Evolutionary conservation across 2,797 vertebrate species (phyloP).

Genomic region (Masticophis lateralis): DNA sequence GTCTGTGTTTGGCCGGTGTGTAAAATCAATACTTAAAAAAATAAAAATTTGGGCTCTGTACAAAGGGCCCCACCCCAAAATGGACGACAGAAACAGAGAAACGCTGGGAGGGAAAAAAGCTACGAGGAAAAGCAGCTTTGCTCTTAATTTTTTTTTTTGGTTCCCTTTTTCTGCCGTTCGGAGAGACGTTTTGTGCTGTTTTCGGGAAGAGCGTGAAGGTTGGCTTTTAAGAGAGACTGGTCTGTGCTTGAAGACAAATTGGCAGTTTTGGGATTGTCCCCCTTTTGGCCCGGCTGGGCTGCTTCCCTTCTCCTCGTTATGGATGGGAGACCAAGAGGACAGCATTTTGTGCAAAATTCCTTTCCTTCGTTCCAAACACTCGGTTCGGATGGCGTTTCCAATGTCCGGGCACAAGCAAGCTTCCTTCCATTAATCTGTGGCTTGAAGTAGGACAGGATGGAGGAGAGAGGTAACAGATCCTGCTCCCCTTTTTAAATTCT

Average conservation of each 20-base stretch:
- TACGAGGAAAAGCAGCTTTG: not conserved
- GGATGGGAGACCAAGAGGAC: not conserved
- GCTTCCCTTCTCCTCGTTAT: accelerated
- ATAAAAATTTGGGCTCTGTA: slow-evolving; percentile 1
- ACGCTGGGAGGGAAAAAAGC: no score
- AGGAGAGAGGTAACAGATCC: not conserved
- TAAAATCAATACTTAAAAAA: slow-evolving; percentile 1
- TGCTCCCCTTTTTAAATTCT: not conserved
- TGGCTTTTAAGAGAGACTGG: not conserved
- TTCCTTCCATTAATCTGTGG: not conserved
- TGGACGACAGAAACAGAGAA: not conserved
- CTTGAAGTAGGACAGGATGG: no score
- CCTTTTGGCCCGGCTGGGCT: not conserved
- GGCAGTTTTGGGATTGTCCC: not conserved
- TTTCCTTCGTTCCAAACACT: not conserved
- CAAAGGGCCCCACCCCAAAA: not conserved
- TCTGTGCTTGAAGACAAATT: slow-evolving; percentile 12
- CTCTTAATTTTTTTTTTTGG: no score
- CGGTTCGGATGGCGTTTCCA: not conserved
- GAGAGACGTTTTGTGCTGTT: slow-evolving; percentile 28
- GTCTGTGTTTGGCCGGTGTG: not conserved
- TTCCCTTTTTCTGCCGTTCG: not conserved
- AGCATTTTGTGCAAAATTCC: no score
- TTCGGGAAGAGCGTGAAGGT: not conserved
- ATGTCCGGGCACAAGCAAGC: not conserved